A percentile compares a stretch with the other conserved stretches of the same genome.
Conservation (phyloP, 2,797 vertebrate species). For the Acomys russatus region DNA sequence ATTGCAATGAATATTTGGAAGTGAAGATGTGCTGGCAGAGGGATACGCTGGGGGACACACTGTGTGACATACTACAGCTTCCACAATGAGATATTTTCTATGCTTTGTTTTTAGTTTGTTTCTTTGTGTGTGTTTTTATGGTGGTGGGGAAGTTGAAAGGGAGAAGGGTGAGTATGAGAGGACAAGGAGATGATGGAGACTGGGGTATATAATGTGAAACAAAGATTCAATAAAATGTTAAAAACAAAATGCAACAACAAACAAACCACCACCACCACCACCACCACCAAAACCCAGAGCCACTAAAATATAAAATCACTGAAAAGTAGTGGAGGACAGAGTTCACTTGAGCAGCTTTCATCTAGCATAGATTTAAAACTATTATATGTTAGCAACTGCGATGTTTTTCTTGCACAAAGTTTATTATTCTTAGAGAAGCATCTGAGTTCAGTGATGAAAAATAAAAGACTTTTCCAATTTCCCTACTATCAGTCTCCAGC, state of each 20-base stretch:
- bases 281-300: background rate
- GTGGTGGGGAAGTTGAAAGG: background rate
- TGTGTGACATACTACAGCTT: background rate
- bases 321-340: background rate
- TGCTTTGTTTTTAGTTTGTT: background rate
- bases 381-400: background rate
- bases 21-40: background rate
- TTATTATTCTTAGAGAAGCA: background rate
- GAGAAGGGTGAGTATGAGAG: background rate
- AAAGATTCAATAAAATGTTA: background rate
- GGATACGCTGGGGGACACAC: background rate
- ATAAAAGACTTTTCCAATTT: background rate
- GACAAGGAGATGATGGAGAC: background rate
- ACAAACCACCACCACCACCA: too few relatives aligned
- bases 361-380: background rate
- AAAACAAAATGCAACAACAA: background rate
- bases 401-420: background rate
- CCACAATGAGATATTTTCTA: background rate
- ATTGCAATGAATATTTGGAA: background rate
- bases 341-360: background rate
- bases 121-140: background rate
- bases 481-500: background rate
- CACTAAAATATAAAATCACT: constrained; percentile 46
- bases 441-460: background rate
- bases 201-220: background rate